A percentile compares a stretch with the other conserved stretches of the same genome.
phyloP scores from a whole-genome alignment of 1,140 invertebrate genomes.

The Drosophila repletoides region DNA sequence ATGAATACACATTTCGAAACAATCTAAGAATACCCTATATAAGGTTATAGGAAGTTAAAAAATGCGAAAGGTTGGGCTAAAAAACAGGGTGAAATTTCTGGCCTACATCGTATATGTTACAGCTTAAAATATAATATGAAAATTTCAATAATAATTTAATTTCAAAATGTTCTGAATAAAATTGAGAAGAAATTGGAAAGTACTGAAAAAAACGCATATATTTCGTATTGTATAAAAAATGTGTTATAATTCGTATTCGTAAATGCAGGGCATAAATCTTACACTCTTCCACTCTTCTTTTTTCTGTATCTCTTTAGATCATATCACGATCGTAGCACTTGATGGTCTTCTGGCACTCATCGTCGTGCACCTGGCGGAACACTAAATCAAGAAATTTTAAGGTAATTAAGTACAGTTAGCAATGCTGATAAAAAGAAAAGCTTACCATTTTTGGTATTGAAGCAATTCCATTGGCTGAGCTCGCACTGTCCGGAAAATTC shows the following conservation, averaged over 20 bases:
- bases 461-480: conserved; percentile 68
- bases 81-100: no score
- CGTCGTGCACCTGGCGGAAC: conserved; percentile 62
- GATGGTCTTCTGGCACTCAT: conserved; percentile 57
- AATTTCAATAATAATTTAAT: no score
- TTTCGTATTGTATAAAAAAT: neutral
- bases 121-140: no score
- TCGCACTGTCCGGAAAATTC: conserved; percentile 73
- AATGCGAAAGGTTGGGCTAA: no score
- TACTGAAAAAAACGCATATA: neutral
- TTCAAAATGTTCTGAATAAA: no score
- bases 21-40: no score
- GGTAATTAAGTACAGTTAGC: neutral
- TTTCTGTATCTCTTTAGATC: conserved; percentile 15
- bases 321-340: conserved; percentile 63
- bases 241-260: conserved; percentile 2
- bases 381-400: conserved; percentile 16
- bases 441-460: conserved; percentile 70
- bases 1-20: no score
- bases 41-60: no score
- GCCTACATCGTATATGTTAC: no score
- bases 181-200: neutral
- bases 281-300: neutral
- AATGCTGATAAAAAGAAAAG: neutral
- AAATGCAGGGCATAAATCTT: neutral